Evolutionary conservation across 1,140 invertebrate species (phyloP), one percentile per base, ranked within the genome.

Genomic region (Drosophila asahinai): DNA sequence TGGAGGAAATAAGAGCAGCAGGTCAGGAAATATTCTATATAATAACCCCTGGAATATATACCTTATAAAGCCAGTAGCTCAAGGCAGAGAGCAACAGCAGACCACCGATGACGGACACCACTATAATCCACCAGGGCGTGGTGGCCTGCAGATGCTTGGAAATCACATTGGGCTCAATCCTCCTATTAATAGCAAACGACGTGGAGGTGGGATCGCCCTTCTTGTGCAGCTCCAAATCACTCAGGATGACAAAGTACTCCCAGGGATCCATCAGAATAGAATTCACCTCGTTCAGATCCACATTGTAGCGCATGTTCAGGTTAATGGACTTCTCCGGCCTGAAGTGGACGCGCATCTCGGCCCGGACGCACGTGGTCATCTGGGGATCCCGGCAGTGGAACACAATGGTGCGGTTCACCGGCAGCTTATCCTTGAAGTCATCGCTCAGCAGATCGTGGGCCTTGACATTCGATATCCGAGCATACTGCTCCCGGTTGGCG

Each of bases 381-480:
- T 79, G 63, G 11, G 87, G 79, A 79, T 93, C 86, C 9, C 81
- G 67, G 19, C 92, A 93, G 49, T 93, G 91, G 59, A 93, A 93
- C 6, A 92, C 92, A 55, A 93, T 93, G 17, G 92, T 93, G 17
- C 92, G 87, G 63, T 93, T 93, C 2, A 89, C 78, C 0, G 92
- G 92, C 30, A 93, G 49, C 49, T 74, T 86, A 7, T 71, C 87
- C 47, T 91, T 92, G 19, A 91, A 77, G 36, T 93, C 92, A 2
- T 93, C 92, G 64, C 79, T 83, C 25, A 93, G 66, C 51, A 92
- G 15, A 7, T 92, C 91, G 33, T 92, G 86, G 0, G 86, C 81
- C 48, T 80, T 86, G 25, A 72, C 63, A 43, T 92, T 84, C 5
- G 86, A 63, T 15, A 93, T 90, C 11, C 91, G 80, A 1, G 82